Evolutionary conservation across 2,113 vertebrate genomes (phyloP), one percentile per base, ranked within the genome.

Genomic region (Xerus inauris): DNA sequence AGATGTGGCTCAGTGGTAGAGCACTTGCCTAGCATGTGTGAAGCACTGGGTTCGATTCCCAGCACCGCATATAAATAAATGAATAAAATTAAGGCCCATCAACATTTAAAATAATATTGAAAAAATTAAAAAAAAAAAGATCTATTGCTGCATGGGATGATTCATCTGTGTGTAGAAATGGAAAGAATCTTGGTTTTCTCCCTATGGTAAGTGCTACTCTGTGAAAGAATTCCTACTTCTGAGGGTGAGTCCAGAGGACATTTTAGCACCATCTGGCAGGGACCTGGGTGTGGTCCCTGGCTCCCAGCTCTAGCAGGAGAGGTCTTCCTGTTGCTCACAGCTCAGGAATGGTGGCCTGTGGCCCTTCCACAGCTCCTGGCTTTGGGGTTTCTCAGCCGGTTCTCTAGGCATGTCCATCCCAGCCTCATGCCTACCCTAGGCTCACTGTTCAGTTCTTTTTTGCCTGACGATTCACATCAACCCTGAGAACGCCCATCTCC

Each of bases 341-440:
- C 77, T 75, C 92, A 28, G 75, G 85, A 40, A 57, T 54, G 73
- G 87, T 95, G 87, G 54, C 86, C 57, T n/a, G 76, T 8, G 91
- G 11, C 72, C 40, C 88, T 96, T 38, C 38, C 59, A 75, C 69
- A 89, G 96, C 38, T 86, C 54, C 91, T 93, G 95, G 89, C 57
- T 97, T 94, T 97, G 83, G 65, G 35, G 57, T 84, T 65, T 95
- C 96, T 83, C 76, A 32, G 12, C 57, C 94, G 82, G 84, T 38
- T 91, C 93, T 94, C 84, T 45, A 93, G 96, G 90, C 83, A 72
- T 83, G 93, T 94, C 97, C 94, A 87, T 3, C 42, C 85, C 90
- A 84, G 73, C 26, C 65, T n/a, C 62, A 67, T 13, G 0, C 4
- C 67, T 22, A 19, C 5, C 19, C 45, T 9, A 5, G 5, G 20